Base-by-base conservation (phyloP, 2,888 invertebrate genomes). In the Polietes domitor region DNA sequence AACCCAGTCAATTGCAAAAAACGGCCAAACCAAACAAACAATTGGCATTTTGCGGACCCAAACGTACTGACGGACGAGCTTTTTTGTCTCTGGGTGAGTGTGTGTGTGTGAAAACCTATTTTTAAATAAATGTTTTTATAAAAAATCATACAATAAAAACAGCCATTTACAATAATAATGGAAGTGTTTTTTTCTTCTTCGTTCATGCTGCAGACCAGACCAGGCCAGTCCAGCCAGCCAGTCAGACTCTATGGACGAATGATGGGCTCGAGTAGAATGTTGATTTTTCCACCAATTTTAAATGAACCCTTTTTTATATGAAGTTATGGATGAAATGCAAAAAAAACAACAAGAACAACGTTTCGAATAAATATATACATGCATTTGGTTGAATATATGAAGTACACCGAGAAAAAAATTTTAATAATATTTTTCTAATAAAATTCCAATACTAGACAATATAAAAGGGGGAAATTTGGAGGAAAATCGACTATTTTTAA, bases 301-400 rank as follows among this genome's bases (percentile, higher is more conserved):
- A 84, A 84, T 84, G 72, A 77, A 81, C 84, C 84, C 61, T 77
- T 83, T 80, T 55, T 26, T 68, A 74, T 70, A 83, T 77, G 77
- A 80, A 80, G 80, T 83, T 80, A 73, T 82, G 72, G 71, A 55
- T 26, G 65, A 70, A 73, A 74, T 19, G 21, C 17, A 32, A 32
- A n/a, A 28, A 63, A 3, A 28, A 63, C 15, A 63, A 28, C 37
- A 28, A 4, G n/a, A 58, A 58, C 15, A 58, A 24, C 24, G 5
- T 12, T 24, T n/a, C 21, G n/a, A 28, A 61, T 61, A 61, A 21
- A 24, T 61, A 32, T 17, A 17, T 28, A 32, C 47, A 47, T 47
- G 7, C n/a, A 47, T 47, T 47, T n/a, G n/a, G 7, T 37, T 37
- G 37, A n/a, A n/a, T n/a, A n/a, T 37, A 37, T 12, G 37, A 3